These are phyloP conservation scores for Rhea pennata DNA, from an alignment of 2,113 vertebrate species.

Conservation along the genomic window DNA sequence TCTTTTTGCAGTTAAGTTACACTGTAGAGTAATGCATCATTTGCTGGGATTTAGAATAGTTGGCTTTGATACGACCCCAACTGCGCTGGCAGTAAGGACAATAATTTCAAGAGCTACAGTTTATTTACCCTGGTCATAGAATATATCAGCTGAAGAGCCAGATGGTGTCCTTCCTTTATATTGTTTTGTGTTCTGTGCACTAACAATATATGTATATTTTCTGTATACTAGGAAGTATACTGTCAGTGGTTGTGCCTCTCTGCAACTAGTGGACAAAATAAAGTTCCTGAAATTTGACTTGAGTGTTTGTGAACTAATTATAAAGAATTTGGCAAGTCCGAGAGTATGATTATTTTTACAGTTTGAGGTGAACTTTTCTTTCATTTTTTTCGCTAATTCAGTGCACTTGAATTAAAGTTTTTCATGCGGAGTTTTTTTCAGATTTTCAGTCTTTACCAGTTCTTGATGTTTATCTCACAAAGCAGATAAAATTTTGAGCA, in stretches of 20 bases:
- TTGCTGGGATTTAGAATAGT: background rate
- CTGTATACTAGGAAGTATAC: background rate
- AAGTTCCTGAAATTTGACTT: background rate
- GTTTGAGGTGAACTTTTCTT: background rate
- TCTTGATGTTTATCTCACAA: background rate
- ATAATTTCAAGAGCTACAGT: background rate
- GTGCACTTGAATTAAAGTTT: background rate
- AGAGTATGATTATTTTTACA: background rate
- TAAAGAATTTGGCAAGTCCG: background rate
- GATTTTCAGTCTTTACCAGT: background rate
- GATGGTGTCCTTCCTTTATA: background rate
- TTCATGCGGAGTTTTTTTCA: background rate
- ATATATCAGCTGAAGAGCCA: background rate
- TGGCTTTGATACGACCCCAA: background rate
- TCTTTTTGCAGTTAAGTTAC: background rate
- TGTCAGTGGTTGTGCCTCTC: background rate
- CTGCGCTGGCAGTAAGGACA: background rate
- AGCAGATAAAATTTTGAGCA: background rate
- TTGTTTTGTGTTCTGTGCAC: background rate
- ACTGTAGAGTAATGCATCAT: background rate
- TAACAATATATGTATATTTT: background rate
- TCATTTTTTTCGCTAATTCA: background rate
- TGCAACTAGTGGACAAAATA: background rate
- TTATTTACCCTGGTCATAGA: background rate
- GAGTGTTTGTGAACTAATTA: background rate